phyloP scores from a whole-genome alignment of 2,888 invertebrate genomes.

The Lordiphosa andalusiaca region DNA sequence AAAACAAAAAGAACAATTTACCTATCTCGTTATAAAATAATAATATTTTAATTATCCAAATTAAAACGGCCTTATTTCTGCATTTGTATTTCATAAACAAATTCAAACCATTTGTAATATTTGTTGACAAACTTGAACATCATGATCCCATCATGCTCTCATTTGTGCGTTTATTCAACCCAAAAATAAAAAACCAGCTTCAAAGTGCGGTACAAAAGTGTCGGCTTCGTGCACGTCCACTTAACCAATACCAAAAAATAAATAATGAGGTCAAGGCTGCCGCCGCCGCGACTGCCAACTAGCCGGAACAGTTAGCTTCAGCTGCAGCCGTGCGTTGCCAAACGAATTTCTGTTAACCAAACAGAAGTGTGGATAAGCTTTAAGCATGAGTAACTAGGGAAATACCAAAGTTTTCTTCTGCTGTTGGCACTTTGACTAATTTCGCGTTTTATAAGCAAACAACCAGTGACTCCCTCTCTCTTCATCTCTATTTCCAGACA shows the following conservation, averaged over 20 bases:
- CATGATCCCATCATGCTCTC: slow-evolving; percentile 1
- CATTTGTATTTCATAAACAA: too few relatives aligned
- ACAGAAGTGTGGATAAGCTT: slow-evolving; percentile 18
- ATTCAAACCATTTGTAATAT: too few relatives aligned
- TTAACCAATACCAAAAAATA: slow-evolving; percentile 32
- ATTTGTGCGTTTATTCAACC: slow-evolving; percentile 6
- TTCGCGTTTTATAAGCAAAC: slow-evolving; percentile 26
- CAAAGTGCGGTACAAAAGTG: slow-evolving; percentile 32
- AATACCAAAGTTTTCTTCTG: slow-evolving; percentile 29
- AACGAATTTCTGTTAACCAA: slow-evolving; percentile 3
- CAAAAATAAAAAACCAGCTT: slow-evolving; percentile 8
- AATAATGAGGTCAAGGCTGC: slow-evolving; percentile 67
- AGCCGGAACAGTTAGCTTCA: slow-evolving; percentile 17
- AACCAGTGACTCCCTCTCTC: slow-evolving; percentile 6
- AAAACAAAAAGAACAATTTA: too few relatives aligned
- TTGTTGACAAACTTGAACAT: too few relatives aligned
- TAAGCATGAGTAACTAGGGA: slow-evolving; percentile 31
- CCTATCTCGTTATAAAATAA: too few relatives aligned
- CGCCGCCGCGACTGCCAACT: slow-evolving; percentile 26
- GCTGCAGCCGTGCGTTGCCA: slow-evolving; percentile 10
- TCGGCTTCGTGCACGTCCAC: slow-evolving; percentile 55
- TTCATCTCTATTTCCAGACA: slow-evolving; percentile 81
- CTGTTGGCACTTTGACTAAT: slow-evolving; percentile 35
- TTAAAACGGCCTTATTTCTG: too few relatives aligned
- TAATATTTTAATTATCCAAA: too few relatives aligned